Evolutionary conservation across 2,113 vertebrate genomes (phyloP), one percentile per base, ranked within the genome.

Genomic region (Paramormyrops kingsleyae): DNA sequence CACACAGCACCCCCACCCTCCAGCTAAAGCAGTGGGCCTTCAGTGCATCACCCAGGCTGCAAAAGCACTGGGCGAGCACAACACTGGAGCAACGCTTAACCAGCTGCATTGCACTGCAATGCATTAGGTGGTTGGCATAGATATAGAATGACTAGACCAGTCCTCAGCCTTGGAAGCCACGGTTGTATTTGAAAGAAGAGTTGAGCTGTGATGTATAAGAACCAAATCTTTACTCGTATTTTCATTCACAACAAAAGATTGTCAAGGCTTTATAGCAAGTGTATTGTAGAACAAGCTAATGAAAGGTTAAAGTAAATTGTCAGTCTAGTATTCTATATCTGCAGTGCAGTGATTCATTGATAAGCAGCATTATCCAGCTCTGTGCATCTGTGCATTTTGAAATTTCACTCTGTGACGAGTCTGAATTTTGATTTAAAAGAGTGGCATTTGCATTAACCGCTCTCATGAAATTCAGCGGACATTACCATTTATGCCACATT

Each of bases 21-120:
- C 19, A 87, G 94, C 95, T 95, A 91, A 91, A 95, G 94, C 95
- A 94, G 95, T 94, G 94, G 94, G 94, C 93, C 91, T 92, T 44
- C 27, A 91, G 92, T 92, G 93, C 88, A 70, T 24, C 50, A 53
- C n/a, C 5, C 50, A 62, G 83, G 56, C 21, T 42, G 56, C 27
- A 88, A 74, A 86, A 56, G 7, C 42, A 91, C 77, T 90, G 31
- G 46, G 83, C 0, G 1, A 49, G 66, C 83, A 88, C 90, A 92
- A 91, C 90, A 91, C 83, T 5, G 87, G 90, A 86, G 92, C 90
- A 91, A 90, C 53, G 89, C 94, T 93, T 46, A 92, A 83, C 91
- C 93, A 90, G 59, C n/a, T 27, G 27, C 85, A 35, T 15, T 87
- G 49, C 93, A 92, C 92, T 91, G 87, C 50, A 24, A 21, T 88